Evolutionary conservation across 2,113 vertebrate genomes (phyloP), one percentile per base, ranked within the genome.

Genomic region (Microcebus ravelobensis): DNA sequence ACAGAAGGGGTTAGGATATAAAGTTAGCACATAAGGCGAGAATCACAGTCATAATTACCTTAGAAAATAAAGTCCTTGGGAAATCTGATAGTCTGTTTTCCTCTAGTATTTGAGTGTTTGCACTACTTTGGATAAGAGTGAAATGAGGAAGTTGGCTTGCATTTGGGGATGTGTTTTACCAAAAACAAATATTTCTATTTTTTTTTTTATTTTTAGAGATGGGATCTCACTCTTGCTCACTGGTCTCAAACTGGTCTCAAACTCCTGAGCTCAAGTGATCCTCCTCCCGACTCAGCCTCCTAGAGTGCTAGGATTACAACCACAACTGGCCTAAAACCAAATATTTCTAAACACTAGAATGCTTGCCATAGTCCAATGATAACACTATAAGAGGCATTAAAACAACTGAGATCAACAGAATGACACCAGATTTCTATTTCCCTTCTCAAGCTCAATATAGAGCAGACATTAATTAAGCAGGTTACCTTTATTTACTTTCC

Each of bases 181-280:
- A 90, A 90, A 93, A 96, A 85, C 48, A 81, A 73, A 14, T 77
- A 94, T 73, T 96, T 74, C 73, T 86, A 55, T 55, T 55, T 55
- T 18, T 18, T 52, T 55, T 55, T 55, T 55, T 55, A 55, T 55
- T 55, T 55, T 55, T 18, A 55, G 52, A 55, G 52, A 55, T 1
- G 17, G 52, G 52, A 17, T 55, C 52, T 55, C 17, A 5, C 52
- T 55, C 52, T 55, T 55, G 52, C 52, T 55, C 52, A 55, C n/a
- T n/a, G n/a, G n/a, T n/a, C n/a, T n/a, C n/a, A n/a, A n/a, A n/a
- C 17, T 55, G 52, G 52, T 55, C 52, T 55, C 52, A 18, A 55
- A 55, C 52, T 55, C 52, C 52, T 18, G 52, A 55, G 17, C 52
- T 55, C 52, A 55, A 55, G 52, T 55, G 52, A 55, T 55, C 52